Evolutionary conservation across 2,888 invertebrate genomes (phyloP), one percentile per base, ranked within the genome.

Genomic region (Pseudococcus jackbeardsleyi): DNA sequence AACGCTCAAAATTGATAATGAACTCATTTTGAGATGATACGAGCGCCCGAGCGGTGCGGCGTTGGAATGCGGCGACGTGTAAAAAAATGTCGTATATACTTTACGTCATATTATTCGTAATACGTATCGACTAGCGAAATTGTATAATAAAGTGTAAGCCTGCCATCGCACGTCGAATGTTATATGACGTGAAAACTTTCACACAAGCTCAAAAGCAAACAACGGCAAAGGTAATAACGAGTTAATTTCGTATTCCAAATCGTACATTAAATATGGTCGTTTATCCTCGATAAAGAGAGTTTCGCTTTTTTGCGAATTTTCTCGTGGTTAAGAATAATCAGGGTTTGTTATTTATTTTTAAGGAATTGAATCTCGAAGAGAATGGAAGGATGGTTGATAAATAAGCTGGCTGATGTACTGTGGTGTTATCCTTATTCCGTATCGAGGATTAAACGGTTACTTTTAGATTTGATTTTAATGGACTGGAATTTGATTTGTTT

Each of bases 1-100:
- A 72, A 11, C 68, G 68, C 33, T 33, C 33, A 72, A 72, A 72
- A 72, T 72, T 72, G 68, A 72, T 72, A 72, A 72, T 72, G 68
- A 72, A 33, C 68, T 72, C 68, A 33, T 72, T 72, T 72, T 33
- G 68, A 72, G 68, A 72, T 72, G 3, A 3, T 33, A 33, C 26
- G 26, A 33, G 59, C 33, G 19, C 3, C 1, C 26, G 26, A 33
- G 59, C 33, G 19, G 19, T 1, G 9, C 19, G 33, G 26, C 33
- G 22, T 72, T 26, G 8, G 15, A 26, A 72, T 8, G 19, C 54
- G 46, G 8, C 5, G 46, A 11, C 46, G 46, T 11, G 9, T 46
- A 33, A 33, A 33, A 33, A 33, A 33, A 33, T 17, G 33, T 72
- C 68, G 68, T 15, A 15, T 72, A 33, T 72, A 72, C 33, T 72